These are phyloP conservation scores for Nothoprocta pentlandii DNA, from an alignment of 2,113 vertebrate genomes.

Conservation along the genomic window DNA sequence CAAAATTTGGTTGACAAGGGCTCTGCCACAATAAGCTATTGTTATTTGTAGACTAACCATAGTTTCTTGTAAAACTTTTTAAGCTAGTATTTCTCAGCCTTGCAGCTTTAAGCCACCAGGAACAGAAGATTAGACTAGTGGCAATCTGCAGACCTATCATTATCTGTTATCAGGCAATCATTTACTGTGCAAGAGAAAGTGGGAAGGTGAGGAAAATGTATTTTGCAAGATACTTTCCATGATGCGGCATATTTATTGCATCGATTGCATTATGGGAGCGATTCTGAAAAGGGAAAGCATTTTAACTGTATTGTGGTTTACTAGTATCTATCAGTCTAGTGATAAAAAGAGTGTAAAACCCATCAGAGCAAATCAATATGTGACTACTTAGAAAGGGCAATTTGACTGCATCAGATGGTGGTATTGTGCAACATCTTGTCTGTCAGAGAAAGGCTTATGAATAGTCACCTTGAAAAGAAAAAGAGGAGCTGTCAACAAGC, in stretches of 20 bases:
- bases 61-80: background rate
- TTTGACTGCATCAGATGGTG: background rate
- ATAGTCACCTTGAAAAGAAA: conserved; percentile 28
- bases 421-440: background rate
- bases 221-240: background rate
- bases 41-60: fast-evolving
- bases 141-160: background rate
- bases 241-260: background rate
- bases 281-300: background rate
- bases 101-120: background rate
- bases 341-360: background rate
- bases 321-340: background rate
- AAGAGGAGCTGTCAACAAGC: conserved; percentile 10
- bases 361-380: background rate
- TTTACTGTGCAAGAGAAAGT: background rate
- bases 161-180: background rate
- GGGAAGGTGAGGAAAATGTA: background rate
- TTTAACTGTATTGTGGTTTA: background rate
- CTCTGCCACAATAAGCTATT: background rate
- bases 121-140: background rate
- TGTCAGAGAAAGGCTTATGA: background rate
- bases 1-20: background rate
- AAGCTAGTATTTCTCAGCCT: background rate
- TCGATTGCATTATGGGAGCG: background rate
- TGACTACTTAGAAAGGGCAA: background rate